Evolutionary conservation across 2,797 vertebrate species (phyloP).

Genomic region (Novumbra hubbsi): DNA sequence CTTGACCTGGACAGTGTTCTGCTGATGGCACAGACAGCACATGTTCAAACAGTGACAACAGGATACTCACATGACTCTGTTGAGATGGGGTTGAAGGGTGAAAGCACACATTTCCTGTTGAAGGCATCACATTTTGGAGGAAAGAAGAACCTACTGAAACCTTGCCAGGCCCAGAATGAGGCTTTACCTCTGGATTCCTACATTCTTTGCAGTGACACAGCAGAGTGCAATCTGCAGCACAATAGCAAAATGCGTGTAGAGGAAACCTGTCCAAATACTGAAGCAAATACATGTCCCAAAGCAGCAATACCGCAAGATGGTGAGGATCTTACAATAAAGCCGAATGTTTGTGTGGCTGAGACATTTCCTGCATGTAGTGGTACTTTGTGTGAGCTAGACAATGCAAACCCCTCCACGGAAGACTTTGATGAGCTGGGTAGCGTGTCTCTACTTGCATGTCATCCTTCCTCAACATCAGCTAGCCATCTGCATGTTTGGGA

Average conservation of each 20-base stretch:
- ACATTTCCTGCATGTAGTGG: not conserved
- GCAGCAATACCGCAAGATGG: not conserved
- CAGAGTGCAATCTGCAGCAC: not conserved
- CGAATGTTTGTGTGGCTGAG: not conserved
- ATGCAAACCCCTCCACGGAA: not conserved
- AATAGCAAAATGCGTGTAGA: not conserved
- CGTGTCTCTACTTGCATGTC: slow-evolving; percentile 28
- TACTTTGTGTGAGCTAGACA: not conserved
- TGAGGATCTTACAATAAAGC: too few relatives aligned
- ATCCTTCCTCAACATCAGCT: not conserved
- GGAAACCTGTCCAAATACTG: not conserved
- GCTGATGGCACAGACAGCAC: slow-evolving; percentile 11
- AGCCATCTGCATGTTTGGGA: not conserved
- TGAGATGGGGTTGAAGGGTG: slow-evolving; percentile 15
- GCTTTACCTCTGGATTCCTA: not conserved
- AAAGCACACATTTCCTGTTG: slow-evolving; percentile 1
- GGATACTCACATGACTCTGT: slow-evolving; percentile 6
- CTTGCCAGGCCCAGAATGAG: not conserved
- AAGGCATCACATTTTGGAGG: not conserved
- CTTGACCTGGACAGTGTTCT: slow-evolving; percentile 28
- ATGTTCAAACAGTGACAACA: slow-evolving; percentile 3
- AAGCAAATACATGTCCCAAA: not conserved
- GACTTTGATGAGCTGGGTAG: slow-evolving; percentile 30
- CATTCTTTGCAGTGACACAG: not conserved
- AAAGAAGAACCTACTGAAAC: not conserved